Evolutionary conservation across 2,797 vertebrate genomes (phyloP).

Genomic region (Nothura maculosa): DNA sequence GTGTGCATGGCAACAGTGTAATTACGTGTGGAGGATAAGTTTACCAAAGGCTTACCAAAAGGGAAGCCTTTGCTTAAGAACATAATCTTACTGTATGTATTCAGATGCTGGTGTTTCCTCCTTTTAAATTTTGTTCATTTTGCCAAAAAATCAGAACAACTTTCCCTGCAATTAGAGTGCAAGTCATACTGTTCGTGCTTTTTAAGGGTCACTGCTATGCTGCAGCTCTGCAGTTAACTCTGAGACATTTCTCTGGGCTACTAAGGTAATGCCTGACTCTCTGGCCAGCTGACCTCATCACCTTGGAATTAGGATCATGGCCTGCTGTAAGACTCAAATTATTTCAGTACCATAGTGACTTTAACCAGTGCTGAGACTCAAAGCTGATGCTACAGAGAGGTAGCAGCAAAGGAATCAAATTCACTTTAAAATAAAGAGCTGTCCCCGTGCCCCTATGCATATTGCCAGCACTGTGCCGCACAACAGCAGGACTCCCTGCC

Average conservation of each 20-base stretch:
- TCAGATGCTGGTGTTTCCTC: neutral
- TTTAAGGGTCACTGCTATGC: neutral
- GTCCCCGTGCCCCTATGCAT: neutral
- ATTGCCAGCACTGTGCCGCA: neutral
- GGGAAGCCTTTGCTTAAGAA: neutral
- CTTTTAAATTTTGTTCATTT: neutral
- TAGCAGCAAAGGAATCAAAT: neutral
- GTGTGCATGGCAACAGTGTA: neutral
- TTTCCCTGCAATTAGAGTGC: neutral
- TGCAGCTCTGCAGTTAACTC: neutral
- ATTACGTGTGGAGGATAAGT: rapidly evolving
- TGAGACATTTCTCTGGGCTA: neutral
- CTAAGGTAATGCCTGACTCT: neutral
- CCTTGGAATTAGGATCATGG: neutral
- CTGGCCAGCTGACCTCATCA: neutral
- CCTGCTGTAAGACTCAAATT: neutral
- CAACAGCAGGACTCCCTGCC: neutral
- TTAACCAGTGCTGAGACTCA: neutral
- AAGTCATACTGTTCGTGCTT: neutral
- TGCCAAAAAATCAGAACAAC: rapidly evolving
- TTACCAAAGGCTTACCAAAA: too few relatives aligned
- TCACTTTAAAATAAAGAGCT: neutral
- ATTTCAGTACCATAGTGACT: rapidly evolving
- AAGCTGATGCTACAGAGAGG: neutral
- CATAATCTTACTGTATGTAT: neutral